Evolutionary conservation across 2,888 invertebrate genomes (phyloP).

Genomic region (Pecten maximus): DNA sequence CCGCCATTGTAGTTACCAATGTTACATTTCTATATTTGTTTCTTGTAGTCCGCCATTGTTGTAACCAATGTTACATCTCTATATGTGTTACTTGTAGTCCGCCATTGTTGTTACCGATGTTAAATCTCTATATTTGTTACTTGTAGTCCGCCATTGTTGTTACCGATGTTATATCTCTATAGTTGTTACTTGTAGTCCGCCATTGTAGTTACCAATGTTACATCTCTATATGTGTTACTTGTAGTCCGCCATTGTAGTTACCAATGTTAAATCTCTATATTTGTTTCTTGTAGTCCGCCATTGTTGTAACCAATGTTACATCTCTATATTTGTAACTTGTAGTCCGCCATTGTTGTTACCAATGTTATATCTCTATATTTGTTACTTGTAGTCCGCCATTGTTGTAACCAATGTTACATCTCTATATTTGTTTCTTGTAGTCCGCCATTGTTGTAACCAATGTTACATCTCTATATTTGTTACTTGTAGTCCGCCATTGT

Average conservation of each 20-base stretch:
- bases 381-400: constrained; percentile 45
- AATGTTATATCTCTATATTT: too few species aligned
- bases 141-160: constrained; percentile 47
- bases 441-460: constrained; percentile 48
- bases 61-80: too few species aligned
- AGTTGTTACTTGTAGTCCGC: constrained; percentile 44
- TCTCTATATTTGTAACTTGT: constrained; percentile 1
- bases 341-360: constrained; percentile 49
- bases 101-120: constrained; percentile 43
- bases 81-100: constrained; percentile 44
- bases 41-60: constrained; percentile 45
- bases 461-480: too few species aligned
- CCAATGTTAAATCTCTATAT: too few species aligned
- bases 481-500: constrained; percentile 47
- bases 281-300: constrained; percentile 43
- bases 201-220: constrained; percentile 43
- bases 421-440: constrained; percentile 41
- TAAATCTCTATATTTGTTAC: too few species aligned
- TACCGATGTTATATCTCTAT: too few species aligned
- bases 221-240: constrained; percentile 30
- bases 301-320: too few species aligned
- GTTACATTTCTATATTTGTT: too few species aligned
- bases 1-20: constrained; percentile 44
- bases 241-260: constrained; percentile 47
- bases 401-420: too few species aligned